Base-by-base conservation (phyloP, 2,888 invertebrate species). In the Xanthia togata region DNA sequence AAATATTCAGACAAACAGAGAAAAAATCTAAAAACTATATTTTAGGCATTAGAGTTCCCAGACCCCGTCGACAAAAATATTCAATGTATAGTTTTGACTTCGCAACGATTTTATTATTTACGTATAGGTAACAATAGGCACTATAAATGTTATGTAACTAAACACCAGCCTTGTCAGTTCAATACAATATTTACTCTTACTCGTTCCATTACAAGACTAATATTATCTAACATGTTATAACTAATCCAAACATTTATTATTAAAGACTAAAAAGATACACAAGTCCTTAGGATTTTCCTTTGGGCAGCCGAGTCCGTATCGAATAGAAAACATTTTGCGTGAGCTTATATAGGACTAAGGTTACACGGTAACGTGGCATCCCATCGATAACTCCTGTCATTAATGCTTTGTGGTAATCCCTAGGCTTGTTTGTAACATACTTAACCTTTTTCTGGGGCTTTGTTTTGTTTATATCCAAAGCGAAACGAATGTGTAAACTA, bases 141-240 rank as follows among this genome's bases (percentile, higher is more conserved):
- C 55, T 26, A n/a, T n/a, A 55, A 4, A 11, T 12, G 6, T 5
- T 55, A 59, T 20, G 2, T 38, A 17, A 23, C 23, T 23, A 53
- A 74, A 60, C 5, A 41, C 6, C n/a, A 75, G 31, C 41, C 60
- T 75, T 53, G 50, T 20, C 26, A 35, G 35, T 6, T 60, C 6
- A 44, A 53, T 20, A 53, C 44, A 26, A 53, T 74, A 75, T 75
- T 75, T 76, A 63, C 44, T 26, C n/a, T 53, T 12, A 62, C 50
- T 35, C 31, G 31, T 53, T 41, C 3, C n/a, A 53, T 78, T 41
- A n/a, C 31, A 38, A 47, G 1, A 62, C 44, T 47, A 44, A 41
- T 38, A 31, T 38, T 38, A 23, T 4, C 9, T 26, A 26, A 60
- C 17, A 59, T 59, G 50, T 50, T 50, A 50, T 50, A 50, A 23